Base-by-base conservation (phyloP, 2,888 invertebrate species). In the Microdon myrmicae region DNA sequence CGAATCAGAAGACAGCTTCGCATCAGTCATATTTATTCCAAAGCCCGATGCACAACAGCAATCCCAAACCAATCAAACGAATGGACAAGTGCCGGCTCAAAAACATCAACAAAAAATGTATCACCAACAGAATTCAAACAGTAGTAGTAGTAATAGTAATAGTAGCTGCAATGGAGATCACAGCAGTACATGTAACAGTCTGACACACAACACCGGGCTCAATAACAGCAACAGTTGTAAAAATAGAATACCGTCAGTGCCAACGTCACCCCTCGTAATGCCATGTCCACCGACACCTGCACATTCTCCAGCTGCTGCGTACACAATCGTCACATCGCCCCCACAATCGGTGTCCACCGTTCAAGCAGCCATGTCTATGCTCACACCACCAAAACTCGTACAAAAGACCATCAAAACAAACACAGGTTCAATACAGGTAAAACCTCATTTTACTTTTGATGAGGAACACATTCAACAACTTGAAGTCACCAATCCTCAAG, bases 1-100 rank as follows among this genome's bases (percentile, higher is more conserved):
- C 22, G 95, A 95, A 77, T 93, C 93, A 1, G 94, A 95, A 77
- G 94, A 95, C 74, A 94, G 93, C 78, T 93, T 94, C 74, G 93
- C 94, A 53, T 94, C 94, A 67, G 94, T 95, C 32, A 94, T 95
- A 73, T 94, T 89, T 75, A 89, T 94, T 72, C 93, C 94, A 48
- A 92, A 91, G 80, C 87, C 90, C 38, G 90, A 90, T 54, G 74
- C 76, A 35, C 76, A 77, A 19, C 77, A 77, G 44, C 77, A 76
- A 79, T 59, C 74, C 2, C 75, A 77, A 58, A 74, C 75, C 41
- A 75, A 75, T 43, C 75, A 76, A 14, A 72, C 72, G 31, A 74
- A 75, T 45, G 26, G 48, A 3, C 64, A 47, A 5, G n/a, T 58
- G 23, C 44, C 67, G 68, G 43, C 48, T 34, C 60, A 60, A 20